Evolutionary conservation across 2,797 vertebrate species (phyloP).

Genomic region (Coendou prehensilis): DNA sequence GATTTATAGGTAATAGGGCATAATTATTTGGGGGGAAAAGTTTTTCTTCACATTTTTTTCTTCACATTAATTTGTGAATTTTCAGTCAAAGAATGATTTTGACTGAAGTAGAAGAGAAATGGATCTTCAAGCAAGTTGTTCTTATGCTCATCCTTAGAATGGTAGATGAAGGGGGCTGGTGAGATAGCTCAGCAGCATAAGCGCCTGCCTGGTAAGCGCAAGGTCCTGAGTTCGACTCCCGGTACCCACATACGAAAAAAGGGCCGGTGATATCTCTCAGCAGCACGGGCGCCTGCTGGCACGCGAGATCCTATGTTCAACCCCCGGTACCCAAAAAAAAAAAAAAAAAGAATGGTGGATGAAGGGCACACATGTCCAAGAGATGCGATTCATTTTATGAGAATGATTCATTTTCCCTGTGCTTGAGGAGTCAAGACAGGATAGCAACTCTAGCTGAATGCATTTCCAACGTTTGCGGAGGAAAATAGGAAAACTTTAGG

Average conservation of each 20-base stretch:
- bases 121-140: background rate
- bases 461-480: background rate
- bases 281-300: too few relatives aligned
- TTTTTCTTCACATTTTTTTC: constrained; percentile 19
- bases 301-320: too few relatives aligned
- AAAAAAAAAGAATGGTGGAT: background rate
- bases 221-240: too few relatives aligned
- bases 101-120: background rate
- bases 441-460: accelerated
- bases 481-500: background rate
- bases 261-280: too few relatives aligned
- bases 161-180: background rate
- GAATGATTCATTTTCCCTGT: background rate
- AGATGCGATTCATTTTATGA: background rate
- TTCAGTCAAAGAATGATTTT: background rate
- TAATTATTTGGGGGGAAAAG: background rate
- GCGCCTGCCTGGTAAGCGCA: too few relatives aligned
- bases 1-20: background rate
- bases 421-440: background rate
- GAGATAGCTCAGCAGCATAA: too few relatives aligned
- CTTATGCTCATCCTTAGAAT: background rate
- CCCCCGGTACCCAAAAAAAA: too few relatives aligned
- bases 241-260: too few relatives aligned
- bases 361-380: background rate
- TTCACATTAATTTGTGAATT: background rate